Conservation (phyloP, 64 coral and sea anemone species). For the Porites australiensis region DNA sequence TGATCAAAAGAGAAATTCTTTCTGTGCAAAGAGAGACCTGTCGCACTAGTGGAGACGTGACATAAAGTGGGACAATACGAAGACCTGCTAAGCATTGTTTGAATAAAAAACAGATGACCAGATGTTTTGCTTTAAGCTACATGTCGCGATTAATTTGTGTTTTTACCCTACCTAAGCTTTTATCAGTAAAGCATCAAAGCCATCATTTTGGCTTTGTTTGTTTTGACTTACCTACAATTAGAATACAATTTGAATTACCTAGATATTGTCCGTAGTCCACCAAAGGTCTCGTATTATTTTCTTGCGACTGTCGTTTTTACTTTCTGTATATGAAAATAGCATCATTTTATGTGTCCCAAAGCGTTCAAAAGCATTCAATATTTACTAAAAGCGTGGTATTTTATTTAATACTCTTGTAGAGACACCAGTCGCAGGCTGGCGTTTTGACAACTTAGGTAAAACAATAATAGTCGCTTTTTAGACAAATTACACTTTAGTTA, state of each 20-base stretch:
- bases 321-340: not conserved
- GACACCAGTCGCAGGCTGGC: not conserved
- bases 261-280: not conserved
- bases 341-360: no score
- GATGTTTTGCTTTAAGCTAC: not conserved
- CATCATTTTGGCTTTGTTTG: not conserved
- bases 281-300: not conserved
- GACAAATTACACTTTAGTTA: no score
- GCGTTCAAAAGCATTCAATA: not conserved
- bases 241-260: constrained; percentile 1
- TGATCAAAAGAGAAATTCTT: constrained; percentile 28
- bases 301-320: not conserved
- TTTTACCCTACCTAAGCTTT: not conserved
- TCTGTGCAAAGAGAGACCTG: constrained; percentile 8
- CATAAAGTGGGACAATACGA: not conserved
- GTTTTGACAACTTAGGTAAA: not conserved
- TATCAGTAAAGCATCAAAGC: not conserved
- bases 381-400: not conserved
- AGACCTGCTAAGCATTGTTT: constrained; percentile 49
- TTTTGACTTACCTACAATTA: not conserved
- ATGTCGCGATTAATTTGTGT: not conserved
- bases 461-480: not conserved
- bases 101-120: constrained; percentile 6
- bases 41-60: not conserved
- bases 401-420: not conserved